Evolutionary conservation across 2,888 invertebrate genomes (phyloP).

Genomic region (Polyploca ridens): DNA sequence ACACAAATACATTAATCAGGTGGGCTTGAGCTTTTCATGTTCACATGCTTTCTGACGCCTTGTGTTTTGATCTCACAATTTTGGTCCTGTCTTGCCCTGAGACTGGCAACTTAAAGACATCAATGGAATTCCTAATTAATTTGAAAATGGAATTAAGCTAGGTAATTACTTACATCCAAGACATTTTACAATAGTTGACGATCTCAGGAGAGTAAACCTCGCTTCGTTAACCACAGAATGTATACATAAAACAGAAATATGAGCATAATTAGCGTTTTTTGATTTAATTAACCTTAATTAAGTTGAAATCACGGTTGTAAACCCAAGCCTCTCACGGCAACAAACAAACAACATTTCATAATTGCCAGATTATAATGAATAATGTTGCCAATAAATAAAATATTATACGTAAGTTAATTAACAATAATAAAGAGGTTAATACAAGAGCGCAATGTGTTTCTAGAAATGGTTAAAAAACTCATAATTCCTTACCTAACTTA

Average conservation of each 20-base stretch:
- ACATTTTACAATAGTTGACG: conserved; percentile 22
- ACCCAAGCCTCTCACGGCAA: conserved; percentile 62
- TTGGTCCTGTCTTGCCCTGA: not conserved
- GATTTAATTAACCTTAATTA: conserved; percentile 78
- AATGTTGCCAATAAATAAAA: not conserved
- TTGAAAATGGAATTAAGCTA: conserved; percentile 18
- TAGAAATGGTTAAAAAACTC: not conserved
- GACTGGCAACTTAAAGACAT: not conserved
- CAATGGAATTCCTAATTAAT: conserved; percentile 29
- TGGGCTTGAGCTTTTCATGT: conserved; percentile 43
- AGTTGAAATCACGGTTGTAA: conserved; percentile 54
- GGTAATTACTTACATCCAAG: conserved; percentile 29
- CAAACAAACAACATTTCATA: conserved; percentile 33
- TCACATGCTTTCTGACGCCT: conserved; percentile 7
- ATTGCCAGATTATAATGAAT: not conserved
- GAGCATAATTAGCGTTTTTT: conserved; percentile 47
- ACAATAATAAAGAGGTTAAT: no score
- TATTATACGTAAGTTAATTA: not conserved
- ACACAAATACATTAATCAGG: conserved; percentile 72
- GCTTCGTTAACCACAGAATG: conserved; percentile 27
- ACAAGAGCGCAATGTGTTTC: not conserved
- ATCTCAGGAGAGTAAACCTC: conserved; percentile 23
- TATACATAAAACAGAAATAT: conserved; percentile 48
- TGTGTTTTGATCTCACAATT: not conserved
- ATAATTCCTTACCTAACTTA: not conserved